Conservation (phyloP, 2,888 invertebrate species). For the Geotrupes spiniger region DNA sequence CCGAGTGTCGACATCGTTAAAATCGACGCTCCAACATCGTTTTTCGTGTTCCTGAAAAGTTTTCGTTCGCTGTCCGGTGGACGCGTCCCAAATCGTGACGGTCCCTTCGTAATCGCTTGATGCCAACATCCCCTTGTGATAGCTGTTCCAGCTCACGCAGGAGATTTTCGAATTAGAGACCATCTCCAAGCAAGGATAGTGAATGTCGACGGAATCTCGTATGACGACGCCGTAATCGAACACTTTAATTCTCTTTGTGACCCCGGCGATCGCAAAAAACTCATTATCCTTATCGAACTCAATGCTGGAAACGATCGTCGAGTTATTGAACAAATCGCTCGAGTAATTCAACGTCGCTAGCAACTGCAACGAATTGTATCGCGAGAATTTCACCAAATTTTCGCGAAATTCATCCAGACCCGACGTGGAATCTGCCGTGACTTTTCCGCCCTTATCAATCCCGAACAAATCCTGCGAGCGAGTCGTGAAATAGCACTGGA, state of each 20-base stretch:
- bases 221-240: slow-evolving; percentile 87
- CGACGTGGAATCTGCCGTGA: slow-evolving; percentile 38
- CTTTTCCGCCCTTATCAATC: slow-evolving; percentile 45
- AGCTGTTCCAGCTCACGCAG: slow-evolving; percentile 91
- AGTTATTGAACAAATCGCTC: slow-evolving; percentile 82
- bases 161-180: slow-evolving; percentile 89
- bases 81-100: slow-evolving; percentile 90
- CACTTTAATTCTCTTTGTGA: slow-evolving; percentile 90
- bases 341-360: slow-evolving; percentile 88
- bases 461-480: slow-evolving; percentile 72
- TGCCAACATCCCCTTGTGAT: slow-evolving; percentile 74
- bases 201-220: slow-evolving; percentile 82
- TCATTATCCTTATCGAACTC: slow-evolving; percentile 96
- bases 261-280: slow-evolving; percentile 93
- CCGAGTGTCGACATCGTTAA: slow-evolving; percentile 86
- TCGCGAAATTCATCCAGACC: slow-evolving; percentile 77
- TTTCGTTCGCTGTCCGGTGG: slow-evolving; percentile 70
- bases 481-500: slow-evolving; percentile 79
- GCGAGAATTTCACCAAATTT: slow-evolving; percentile 81
- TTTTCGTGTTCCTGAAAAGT: slow-evolving; percentile 90
- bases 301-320: slow-evolving; percentile 85
- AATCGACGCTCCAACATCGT: slow-evolving; percentile 94
- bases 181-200: slow-evolving; percentile 92
- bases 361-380: slow-evolving; percentile 73
- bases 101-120: slow-evolving; percentile 94